phyloP scores from a whole-genome alignment of 2,113 vertebrate species.

The Paracanthobrama guichenoti region DNA sequence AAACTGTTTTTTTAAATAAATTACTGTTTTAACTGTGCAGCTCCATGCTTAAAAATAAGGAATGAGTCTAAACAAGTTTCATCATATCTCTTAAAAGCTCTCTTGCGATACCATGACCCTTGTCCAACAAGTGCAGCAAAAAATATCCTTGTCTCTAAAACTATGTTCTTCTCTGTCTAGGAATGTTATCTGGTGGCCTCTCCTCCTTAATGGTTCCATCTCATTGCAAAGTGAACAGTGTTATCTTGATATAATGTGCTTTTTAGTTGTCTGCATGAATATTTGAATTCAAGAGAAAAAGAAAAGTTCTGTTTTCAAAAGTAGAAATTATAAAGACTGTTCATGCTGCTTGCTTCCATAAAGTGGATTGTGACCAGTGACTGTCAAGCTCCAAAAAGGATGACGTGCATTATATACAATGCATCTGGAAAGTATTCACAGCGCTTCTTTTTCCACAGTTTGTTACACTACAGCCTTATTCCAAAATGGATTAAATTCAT shows the following conservation, averaged over 20 bases:
- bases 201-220: constrained; percentile 12
- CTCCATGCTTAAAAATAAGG: neutral
- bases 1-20: too few species aligned
- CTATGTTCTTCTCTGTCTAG: neutral
- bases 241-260: constrained; percentile 1
- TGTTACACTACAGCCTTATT: too few species aligned
- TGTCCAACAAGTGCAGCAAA: neutral
- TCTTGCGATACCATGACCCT: neutral
- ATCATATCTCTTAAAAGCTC: constrained; percentile 5
- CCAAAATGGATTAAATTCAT: too few species aligned
- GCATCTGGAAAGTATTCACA: neutral
- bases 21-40: too few species aligned
- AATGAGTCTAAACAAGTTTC: neutral
- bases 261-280: neutral
- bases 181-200: constrained; percentile 5
- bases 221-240: neutral
- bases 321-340: neutral
- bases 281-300: neutral
- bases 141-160: constrained; percentile 29
- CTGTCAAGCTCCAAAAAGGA: neutral
- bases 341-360: neutral
- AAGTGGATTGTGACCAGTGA: neutral
- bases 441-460: too few species aligned
- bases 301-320: neutral
- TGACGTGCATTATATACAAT: neutral